Evolutionary conservation across 2,113 vertebrate genomes (phyloP), one percentile per base, ranked within the genome.

Genomic region (Tilapia sparmanii): DNA sequence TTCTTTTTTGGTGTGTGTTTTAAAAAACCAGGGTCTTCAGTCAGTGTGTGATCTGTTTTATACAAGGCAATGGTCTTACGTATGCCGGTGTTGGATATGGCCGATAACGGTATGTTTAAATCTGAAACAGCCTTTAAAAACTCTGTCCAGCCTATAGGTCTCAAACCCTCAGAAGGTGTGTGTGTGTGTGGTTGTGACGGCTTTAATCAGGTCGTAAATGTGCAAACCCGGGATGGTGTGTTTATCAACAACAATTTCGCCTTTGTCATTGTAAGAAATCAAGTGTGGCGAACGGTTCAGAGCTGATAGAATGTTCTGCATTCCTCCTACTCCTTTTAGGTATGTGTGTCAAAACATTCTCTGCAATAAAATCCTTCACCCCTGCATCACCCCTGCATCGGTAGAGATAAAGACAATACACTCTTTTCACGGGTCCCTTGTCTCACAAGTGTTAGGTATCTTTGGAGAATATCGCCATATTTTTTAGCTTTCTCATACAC

Each of bases 311-410:
- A 50, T 4, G 47, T 50, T 52, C 47, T 52, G 4, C 18, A 3
- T 52, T 52, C 47, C 47, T 19, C 8, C 18, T 19, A 3, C 52
- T 54, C 10, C n/a, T 54, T 18, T 22, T 22, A 1, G n/a, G 1
- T 0, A 54, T 0, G 10, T 22, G 52, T 22, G n/a, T 7, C 5
- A 12, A 54, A 12, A 54, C 52, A 22, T 4, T 0, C 0, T 11
- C 52, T 4, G 52, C 52, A 4, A 53, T 4, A 22, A 22, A 12
- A 54, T 22, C 52, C 2, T 7, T 1, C n/a, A 54, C 0, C 5
- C 52, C 52, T 4, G 0, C 3, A 22, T 54, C 3, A 0, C 3
- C 1, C n/a, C n/a, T n/a, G n/a, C n/a, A n/a, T n/a, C 0, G 0
- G 52, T 8, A 54, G 3, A 0, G n/a, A 54, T 22, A 22, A n/a